Base-by-base conservation (phyloP, 2,888 invertebrate species). In the Galeruca laticollis region DNA sequence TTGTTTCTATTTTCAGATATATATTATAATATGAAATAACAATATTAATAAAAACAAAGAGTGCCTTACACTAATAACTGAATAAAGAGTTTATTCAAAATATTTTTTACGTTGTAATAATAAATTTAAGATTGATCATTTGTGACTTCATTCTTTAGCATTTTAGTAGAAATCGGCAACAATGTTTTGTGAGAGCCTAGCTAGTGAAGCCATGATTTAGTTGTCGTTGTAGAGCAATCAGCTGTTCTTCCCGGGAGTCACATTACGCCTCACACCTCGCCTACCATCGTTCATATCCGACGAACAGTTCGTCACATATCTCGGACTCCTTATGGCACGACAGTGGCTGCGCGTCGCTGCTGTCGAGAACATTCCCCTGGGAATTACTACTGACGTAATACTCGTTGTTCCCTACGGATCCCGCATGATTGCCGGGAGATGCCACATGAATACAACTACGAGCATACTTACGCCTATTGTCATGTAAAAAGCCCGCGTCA, bases 351-450 rank as follows among this genome's bases (percentile, higher is more conserved):
- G 35, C 33, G 33, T 57, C 31, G 68, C 57, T 57, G 67, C 60
- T 35, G 56, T 57, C 56, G 56, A 47, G 71, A 75, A 72, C 75
- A 76, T 71, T 76, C 79, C 80, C 80, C 72, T 63, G 77, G 80
- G 82, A 81, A 75, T 75, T 78, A 74, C 76, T 76, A 77, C 82
- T 82, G 84, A 83, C 84, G 84, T 84, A 84, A 84, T 84, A 84
- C 84, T 80, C 80, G 80, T 78, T 74, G 79, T 75, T 84, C 84
- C 83, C 83, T 68, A 72, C 77, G 80, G 84, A 80, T 78, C 77
- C 77, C 79, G 79, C 83, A 84, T 84, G 84, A 84, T 84, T 84
- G 84, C 82, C 81, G 81, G 77, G 82, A 83, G 83, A 84, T 82
- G 83, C 82, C 80, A 78, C 80, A 78, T 82, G 84, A 83, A 84